Conservation (phyloP, 2,797 vertebrate genomes). For the Cossypha heuglini region DNA sequence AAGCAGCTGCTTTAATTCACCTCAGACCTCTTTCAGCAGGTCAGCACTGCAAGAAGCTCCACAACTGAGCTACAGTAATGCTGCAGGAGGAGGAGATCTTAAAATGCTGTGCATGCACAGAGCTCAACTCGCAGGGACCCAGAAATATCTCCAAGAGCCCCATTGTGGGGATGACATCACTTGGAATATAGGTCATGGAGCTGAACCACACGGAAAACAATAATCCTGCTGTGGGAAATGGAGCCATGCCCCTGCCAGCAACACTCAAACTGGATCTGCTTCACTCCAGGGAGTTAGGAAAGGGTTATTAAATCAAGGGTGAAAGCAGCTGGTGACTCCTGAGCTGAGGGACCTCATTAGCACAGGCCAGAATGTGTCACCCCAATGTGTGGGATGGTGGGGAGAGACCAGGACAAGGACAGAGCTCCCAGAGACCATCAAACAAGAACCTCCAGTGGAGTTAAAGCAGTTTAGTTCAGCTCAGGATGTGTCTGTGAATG, state of each 20-base stretch:
- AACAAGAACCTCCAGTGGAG: neutral
- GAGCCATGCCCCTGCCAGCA: neutral
- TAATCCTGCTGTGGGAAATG: neutral
- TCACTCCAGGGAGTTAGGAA: neutral
- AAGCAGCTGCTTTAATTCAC: neutral
- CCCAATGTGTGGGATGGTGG: accelerated
- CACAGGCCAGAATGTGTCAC: neutral
- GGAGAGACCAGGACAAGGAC: neutral
- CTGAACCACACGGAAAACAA: conserved; percentile 17
- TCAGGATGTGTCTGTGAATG: neutral
- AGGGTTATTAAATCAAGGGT: neutral
- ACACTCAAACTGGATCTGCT: neutral
- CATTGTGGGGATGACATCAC: neutral
- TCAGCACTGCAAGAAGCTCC: neutral
- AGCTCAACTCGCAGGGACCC: neutral
- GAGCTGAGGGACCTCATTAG: neutral
- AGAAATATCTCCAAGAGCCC: neutral
- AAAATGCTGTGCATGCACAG: neutral
- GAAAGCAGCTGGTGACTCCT: neutral
- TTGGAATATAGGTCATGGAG: conserved; percentile 5
- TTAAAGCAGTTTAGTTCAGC: neutral
- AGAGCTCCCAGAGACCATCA: neutral
- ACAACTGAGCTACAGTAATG: neutral
- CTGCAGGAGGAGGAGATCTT: neutral
- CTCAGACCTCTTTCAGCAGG: neutral